Conservation (phyloP, 2,888 invertebrate genomes). For the Lasioglossum calceatum region DNA sequence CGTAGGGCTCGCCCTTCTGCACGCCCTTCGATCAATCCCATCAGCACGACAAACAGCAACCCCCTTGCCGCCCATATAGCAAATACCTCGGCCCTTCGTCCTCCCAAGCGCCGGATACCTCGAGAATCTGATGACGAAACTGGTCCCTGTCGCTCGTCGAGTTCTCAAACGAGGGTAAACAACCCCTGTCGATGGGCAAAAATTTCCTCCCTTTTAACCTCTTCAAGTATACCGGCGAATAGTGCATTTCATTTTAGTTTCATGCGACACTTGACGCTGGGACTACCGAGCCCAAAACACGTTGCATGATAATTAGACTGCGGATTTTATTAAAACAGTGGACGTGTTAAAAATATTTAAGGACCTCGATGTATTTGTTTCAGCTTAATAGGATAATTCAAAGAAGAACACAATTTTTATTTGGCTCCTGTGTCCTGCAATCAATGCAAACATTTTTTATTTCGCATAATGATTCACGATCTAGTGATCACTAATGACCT, state of each 20-base stretch:
- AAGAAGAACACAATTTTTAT: no score
- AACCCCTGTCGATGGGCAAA: neutral
- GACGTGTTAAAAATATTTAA: no score
- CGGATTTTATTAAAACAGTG: no score
- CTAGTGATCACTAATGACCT: no score
- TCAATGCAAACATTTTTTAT: no score
- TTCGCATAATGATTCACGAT: no score
- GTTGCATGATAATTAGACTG: no score
- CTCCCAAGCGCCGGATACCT: neutral
- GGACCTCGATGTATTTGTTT: no score
- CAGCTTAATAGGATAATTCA: no score
- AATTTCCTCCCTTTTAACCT: neutral
- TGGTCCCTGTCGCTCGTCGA: neutral
- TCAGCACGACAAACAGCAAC: slow-evolving; percentile 35
- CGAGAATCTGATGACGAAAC: neutral
- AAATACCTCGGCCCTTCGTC: slow-evolving; percentile 37
- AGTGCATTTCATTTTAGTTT: neutral
- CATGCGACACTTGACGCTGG: neutral
- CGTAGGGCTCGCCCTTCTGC: slow-evolving; percentile 3
- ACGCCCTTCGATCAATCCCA: slow-evolving; percentile 43
- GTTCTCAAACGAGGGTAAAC: slow-evolving; percentile 2
- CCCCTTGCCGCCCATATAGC: neutral
- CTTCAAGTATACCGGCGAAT: neutral
- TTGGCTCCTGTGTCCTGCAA: no score
- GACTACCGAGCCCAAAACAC: no score